Evolutionary conservation across 2,113 vertebrate species (phyloP).

Genomic region (Periophthalmodon schlosseri): DNA sequence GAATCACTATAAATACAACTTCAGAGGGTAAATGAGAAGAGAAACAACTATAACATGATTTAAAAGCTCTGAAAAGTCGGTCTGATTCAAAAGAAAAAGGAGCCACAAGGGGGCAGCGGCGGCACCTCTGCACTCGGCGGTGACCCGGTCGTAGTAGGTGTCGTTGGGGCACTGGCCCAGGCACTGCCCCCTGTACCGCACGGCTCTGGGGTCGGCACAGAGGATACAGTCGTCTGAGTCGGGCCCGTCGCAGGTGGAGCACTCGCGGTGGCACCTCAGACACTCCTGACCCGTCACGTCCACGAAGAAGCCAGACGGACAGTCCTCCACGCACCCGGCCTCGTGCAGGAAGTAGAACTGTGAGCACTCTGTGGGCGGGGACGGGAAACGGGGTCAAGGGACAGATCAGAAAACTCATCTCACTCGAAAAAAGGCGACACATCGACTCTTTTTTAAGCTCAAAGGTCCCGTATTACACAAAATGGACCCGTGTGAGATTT

Average conservation of each 20-base stretch:
- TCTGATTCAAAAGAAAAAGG: too few relatives aligned
- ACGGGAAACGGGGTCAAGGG: background rate
- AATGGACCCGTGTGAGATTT: too few relatives aligned
- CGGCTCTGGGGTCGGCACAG: constrained; percentile 60
- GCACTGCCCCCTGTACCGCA: constrained; percentile 80
- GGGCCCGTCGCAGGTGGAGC: constrained; percentile 82
- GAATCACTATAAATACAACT: too few relatives aligned
- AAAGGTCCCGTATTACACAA: too few relatives aligned
- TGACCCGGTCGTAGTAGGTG: constrained; percentile 76
- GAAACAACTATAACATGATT: too few relatives aligned
- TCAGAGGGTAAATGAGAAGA: too few relatives aligned
- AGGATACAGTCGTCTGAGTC: constrained; percentile 79
- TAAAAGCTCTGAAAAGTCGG: too few relatives aligned
- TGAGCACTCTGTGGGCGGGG: constrained; percentile 75
- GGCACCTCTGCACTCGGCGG: constrained; percentile 82
- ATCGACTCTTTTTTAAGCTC: too few relatives aligned
- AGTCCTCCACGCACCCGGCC: constrained; percentile 79
- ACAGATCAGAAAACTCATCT: too few relatives aligned
- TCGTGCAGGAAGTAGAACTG: constrained; percentile 78
- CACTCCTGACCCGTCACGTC: constrained; percentile 73
- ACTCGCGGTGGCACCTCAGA: constrained; percentile 79
- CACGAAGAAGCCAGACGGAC: constrained; percentile 80
- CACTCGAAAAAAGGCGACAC: too few relatives aligned
- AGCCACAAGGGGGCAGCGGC: background rate
- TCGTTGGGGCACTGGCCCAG: constrained; percentile 75